Evolutionary conservation across 2,113 vertebrate genomes (phyloP).

Genomic region (Pelodiscus sinensis): DNA sequence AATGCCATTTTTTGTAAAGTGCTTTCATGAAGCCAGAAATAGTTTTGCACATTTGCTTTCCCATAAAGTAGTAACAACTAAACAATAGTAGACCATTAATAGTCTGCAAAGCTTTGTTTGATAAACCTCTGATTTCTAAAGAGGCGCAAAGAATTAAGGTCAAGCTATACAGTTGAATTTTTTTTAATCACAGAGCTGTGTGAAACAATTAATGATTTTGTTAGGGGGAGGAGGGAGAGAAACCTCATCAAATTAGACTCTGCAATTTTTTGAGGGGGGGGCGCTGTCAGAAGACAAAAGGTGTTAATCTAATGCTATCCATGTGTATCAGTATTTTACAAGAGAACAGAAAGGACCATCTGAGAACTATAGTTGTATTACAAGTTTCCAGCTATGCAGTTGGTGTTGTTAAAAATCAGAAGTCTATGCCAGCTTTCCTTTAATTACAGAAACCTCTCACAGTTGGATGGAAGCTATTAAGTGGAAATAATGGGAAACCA

Average conservation of each 20-base stretch:
- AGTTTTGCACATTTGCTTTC: neutral
- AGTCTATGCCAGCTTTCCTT: constrained; percentile 28
- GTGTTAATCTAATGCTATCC: neutral
- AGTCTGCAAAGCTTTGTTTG: neutral
- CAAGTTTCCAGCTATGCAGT: constrained; percentile 60
- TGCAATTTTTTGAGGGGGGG: neutral
- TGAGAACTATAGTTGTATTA: constrained; percentile 36
- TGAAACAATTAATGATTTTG: neutral
- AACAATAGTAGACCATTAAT: neutral
- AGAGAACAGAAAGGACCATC: constrained; percentile 39
- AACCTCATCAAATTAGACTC: neutral
- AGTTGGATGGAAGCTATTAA: constrained; percentile 49
- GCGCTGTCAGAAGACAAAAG: neutral
- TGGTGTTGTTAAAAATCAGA: constrained; percentile 47
- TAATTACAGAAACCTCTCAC: constrained; percentile 62
- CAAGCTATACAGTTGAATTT: neutral
- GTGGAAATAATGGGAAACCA: constrained; percentile 33
- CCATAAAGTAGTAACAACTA: neutral
- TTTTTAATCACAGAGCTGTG: neutral
- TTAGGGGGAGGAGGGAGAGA: neutral
- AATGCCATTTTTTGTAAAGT: neutral
- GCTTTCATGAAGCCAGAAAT: constrained; percentile 2
- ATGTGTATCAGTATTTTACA: constrained; percentile 4
- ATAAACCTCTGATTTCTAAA: neutral
- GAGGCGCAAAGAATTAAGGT: neutral